These are phyloP conservation scores for Heterocephalus glaber DNA, from an alignment of 2,113 vertebrate species.

Conservation along the genomic window DNA sequence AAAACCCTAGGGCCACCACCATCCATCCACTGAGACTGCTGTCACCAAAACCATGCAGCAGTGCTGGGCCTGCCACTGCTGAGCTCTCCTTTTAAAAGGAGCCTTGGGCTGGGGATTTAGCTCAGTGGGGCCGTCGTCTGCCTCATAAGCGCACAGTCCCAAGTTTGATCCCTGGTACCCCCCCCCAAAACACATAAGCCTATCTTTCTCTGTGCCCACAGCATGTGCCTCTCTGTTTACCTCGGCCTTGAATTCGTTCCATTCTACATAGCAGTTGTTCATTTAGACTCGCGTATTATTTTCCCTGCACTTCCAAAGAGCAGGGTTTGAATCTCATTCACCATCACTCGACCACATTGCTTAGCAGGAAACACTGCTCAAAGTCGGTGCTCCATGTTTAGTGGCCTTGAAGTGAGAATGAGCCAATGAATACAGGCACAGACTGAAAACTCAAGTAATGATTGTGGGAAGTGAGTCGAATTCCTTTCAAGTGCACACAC, in stretches of 20 bases:
- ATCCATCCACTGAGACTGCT: neutral
- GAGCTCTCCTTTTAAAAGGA: neutral
- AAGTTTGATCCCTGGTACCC: too few relatives aligned
- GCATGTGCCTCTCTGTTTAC: neutral
- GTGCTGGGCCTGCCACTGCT: neutral
- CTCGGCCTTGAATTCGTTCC: neutral
- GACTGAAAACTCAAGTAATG: neutral
- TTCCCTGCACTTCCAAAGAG: neutral
- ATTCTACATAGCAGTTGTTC: neutral
- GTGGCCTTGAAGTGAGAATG: neutral
- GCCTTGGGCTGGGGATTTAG: too few relatives aligned
- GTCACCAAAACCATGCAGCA: neutral
- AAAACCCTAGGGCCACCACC: neutral
- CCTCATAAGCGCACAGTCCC: too few relatives aligned
- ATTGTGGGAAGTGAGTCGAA: neutral
- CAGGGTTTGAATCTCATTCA: neutral
- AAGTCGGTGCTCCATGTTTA: neutral
- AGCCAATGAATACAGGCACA: neutral
- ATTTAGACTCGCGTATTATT: neutral
- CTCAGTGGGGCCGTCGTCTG: too few relatives aligned
- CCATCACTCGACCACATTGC: neutral
- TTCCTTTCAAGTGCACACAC: neutral
- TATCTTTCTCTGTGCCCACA: neutral
- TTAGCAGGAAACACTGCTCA: neutral
- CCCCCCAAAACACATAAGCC: too few relatives aligned